Conservation (phyloP, 2,113 vertebrate species). For the Prochilodus magdalenae region DNA sequence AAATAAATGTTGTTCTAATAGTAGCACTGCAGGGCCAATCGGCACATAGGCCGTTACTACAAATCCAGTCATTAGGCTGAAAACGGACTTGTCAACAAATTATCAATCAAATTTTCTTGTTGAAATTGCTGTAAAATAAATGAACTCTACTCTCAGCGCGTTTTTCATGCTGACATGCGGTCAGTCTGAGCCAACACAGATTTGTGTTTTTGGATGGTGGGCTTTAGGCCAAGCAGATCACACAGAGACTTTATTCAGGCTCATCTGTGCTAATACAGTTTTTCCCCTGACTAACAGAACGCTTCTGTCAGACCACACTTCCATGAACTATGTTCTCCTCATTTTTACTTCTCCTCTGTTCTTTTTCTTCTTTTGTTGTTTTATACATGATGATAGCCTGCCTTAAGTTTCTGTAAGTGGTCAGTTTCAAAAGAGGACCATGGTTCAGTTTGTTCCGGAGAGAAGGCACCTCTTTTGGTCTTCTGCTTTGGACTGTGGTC, state of each 20-base stretch:
- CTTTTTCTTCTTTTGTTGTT: too few species aligned
- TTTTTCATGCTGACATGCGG: background rate
- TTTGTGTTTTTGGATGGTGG: background rate
- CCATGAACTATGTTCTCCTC: too few species aligned
- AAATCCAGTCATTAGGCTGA: background rate
- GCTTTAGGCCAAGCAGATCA: background rate
- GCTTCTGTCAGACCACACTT: too few species aligned
- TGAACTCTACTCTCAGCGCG: slow-evolving; percentile 5
- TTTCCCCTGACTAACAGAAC: too few species aligned
- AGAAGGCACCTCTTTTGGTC: too few species aligned
- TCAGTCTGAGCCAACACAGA: background rate
- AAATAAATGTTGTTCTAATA: slow-evolving; percentile 21
- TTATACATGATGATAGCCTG: too few species aligned
- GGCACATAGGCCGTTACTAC: background rate
- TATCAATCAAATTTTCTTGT: background rate
- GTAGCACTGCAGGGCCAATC: slow-evolving; percentile 13
- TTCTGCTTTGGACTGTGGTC: too few species aligned
- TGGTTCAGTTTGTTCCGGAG: too few species aligned
- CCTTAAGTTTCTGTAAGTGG: too few species aligned
- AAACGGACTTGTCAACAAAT: background rate
- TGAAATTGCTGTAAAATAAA: slow-evolving; percentile 7
- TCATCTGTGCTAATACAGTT: background rate
- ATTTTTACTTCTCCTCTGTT: too few species aligned
- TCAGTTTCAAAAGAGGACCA: too few species aligned
- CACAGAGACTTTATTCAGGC: slow-evolving; percentile 5